phyloP scores from a whole-genome alignment of 1,140 invertebrate genomes.

The Spodoptera frugiperda region DNA sequence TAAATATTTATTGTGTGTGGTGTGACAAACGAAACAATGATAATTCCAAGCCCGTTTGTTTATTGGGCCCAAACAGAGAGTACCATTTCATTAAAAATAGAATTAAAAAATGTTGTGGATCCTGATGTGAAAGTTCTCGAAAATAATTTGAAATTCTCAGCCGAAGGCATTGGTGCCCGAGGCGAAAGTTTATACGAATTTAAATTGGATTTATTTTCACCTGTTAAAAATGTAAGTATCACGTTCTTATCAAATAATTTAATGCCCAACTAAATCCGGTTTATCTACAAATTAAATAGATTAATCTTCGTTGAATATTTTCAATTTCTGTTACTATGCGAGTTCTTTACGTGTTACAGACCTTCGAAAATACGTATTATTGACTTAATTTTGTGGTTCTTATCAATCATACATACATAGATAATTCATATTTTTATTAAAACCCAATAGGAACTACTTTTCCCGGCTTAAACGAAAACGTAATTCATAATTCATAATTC shows the following conservation, averaged over 20 bases:
- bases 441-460: too few relatives aligned
- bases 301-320: neutral
- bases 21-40: conserved; percentile 61
- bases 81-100: conserved; percentile 92
- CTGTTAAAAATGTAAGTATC: conserved; percentile 89
- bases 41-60: conserved; percentile 92
- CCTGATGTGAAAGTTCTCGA: conserved; percentile 87
- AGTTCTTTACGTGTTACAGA: too few relatives aligned
- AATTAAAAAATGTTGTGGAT: conserved; percentile 92
- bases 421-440: too few relatives aligned
- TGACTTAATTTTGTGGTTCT: too few relatives aligned
- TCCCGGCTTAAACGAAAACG: too few relatives aligned
- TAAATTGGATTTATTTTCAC: conserved; percentile 89
- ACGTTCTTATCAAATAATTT: neutral
- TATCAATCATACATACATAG: too few relatives aligned
- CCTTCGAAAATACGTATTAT: too few relatives aligned
- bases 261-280: neutral
- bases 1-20: neutral
- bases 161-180: conserved; percentile 90
- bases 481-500: too few relatives aligned
- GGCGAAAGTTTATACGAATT: conserved; percentile 91
- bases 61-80: conserved; percentile 96
- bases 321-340: too few relatives aligned
- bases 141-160: conserved; percentile 88
- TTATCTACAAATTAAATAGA: neutral